Evolutionary conservation across 2,888 invertebrate species (phyloP), one percentile per base, ranked within the genome.

Genomic region (Cataglyphis cursor): DNA sequence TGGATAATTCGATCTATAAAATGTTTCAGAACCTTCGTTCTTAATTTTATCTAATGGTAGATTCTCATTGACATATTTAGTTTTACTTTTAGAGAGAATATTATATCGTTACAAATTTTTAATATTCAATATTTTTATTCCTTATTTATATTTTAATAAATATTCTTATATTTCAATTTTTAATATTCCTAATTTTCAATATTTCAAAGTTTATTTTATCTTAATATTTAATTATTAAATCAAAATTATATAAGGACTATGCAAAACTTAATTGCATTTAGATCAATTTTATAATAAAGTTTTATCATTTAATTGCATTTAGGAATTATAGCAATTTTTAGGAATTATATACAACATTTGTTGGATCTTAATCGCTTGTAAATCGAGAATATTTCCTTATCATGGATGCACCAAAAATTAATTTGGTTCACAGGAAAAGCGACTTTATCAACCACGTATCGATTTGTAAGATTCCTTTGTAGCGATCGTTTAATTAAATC

Each of bases 401-500:
- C 51, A 66, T 28, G 38, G 24, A 76, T 15, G 3, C 2, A 6
- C 57, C 21, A 41, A 48, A 57, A 28, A 41, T 76, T 41, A 57
- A 57, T 18, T 41, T 10, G 5, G 1, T 68, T 57, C 6, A 21
- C 21, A 44, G 21, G 31, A 57, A 6, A 2, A 41, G 24, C 21
- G 57, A 38, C n/a, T 68, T 74, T 76, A 31, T 78, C 41, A 31
- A n/a, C 6, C 18, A 18, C 0, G 35, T 6, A 62, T 38, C 9
- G 44, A 28, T 5, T 31, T 31, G 31, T 31, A 31, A 38, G 21
- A 41, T 70, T 59, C 3, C 28, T 38, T 24, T 9, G 18, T 18
- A 21, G 18, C 41, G 12, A 73, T 48, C 57, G 59, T 38, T 81
- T 87, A 89, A 88, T 89, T 81, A 85, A 82, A 85, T 88, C 82